A percentile compares a stretch with the other conserved stretches of the same genome.
Evolutionary conservation across 2,113 vertebrate genomes (phyloP).

Genomic region (Anoplopoma fimbria): DNA sequence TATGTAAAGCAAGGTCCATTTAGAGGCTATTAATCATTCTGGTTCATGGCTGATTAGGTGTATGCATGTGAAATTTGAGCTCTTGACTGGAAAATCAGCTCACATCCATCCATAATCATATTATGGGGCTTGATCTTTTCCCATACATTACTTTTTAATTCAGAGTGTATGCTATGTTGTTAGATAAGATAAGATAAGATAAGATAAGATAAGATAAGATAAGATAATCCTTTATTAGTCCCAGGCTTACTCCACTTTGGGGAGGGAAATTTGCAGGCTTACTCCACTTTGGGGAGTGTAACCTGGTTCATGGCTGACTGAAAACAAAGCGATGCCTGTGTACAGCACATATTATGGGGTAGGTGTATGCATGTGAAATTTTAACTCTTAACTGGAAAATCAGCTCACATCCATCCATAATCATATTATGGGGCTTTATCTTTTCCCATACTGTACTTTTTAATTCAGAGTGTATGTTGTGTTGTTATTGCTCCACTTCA

Average conservation of each 20-base stretch:
- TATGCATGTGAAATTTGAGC: not conserved
- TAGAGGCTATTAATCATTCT: not conserved
- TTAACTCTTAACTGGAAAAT: slow-evolving; percentile 7
- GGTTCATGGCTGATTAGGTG: not conserved
- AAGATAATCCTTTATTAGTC: too few relatives aligned
- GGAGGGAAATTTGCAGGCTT: too few relatives aligned
- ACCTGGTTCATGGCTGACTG: slow-evolving; percentile 2
- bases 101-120: slow-evolving; percentile 7
- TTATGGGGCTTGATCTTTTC: not conserved
- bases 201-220: too few relatives aligned
- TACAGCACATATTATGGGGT: not conserved
- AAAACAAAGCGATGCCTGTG: slow-evolving; percentile 22
- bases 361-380: not conserved
- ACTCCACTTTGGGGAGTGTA: not conserved
- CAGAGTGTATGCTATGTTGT: not conserved
- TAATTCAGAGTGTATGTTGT: not conserved
- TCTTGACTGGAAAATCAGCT: slow-evolving; percentile 10
- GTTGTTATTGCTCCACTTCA: not conserved
- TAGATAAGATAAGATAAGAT: too few relatives aligned
- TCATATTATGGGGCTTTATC: slow-evolving; percentile 8
- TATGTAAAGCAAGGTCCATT: not conserved
- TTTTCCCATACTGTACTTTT: not conserved
- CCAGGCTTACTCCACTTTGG: too few relatives aligned
- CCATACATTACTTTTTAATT: not conserved
- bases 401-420: slow-evolving; percentile 5